phyloP scores from a whole-genome alignment of 2,113 vertebrate genomes.

The Tyrannus savana region DNA sequence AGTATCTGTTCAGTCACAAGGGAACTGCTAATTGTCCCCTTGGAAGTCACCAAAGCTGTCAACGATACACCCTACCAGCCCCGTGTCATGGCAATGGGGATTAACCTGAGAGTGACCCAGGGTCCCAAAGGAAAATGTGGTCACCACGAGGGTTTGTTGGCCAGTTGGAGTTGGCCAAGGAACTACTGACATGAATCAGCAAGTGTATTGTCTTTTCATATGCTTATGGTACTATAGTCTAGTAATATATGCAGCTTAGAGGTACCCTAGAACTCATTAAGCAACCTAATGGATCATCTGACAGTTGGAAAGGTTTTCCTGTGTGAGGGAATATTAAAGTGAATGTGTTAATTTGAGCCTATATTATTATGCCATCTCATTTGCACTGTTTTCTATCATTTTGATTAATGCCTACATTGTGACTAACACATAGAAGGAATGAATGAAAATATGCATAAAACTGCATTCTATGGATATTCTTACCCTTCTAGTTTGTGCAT shows the following conservation, averaged over 20 bases:
- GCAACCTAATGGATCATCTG: slow-evolving; percentile 41
- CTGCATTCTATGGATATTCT: background rate
- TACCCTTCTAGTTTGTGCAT: background rate
- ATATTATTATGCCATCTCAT: slow-evolving; percentile 29
- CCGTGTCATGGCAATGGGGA: background rate
- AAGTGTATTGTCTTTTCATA: background rate
- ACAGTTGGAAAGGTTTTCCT: slow-evolving; percentile 27
- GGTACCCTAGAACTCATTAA: slow-evolving; percentile 5
- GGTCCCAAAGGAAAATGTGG: background rate
- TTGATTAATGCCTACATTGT: slow-evolving; percentile 26
- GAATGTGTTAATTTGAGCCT: slow-evolving; percentile 20
- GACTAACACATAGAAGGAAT: background rate
- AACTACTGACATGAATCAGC: background rate
- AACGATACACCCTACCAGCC: background rate
- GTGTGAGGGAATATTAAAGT: background rate
- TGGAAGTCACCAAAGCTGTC: background rate
- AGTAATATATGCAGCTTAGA: background rate
- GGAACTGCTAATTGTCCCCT: background rate
- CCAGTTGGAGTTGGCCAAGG: background rate
- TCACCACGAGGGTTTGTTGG: background rate
- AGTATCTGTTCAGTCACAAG: background rate
- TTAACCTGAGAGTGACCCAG: background rate
- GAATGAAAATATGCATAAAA: background rate
- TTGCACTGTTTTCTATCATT: slow-evolving; percentile 47
- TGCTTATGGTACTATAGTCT: background rate